A percentile compares a stretch with the other conserved stretches of the same genome.
These are phyloP conservation scores for Chaenocephalus aceratus DNA, from an alignment of 2,113 vertebrate species.

Conservation along the genomic window DNA sequence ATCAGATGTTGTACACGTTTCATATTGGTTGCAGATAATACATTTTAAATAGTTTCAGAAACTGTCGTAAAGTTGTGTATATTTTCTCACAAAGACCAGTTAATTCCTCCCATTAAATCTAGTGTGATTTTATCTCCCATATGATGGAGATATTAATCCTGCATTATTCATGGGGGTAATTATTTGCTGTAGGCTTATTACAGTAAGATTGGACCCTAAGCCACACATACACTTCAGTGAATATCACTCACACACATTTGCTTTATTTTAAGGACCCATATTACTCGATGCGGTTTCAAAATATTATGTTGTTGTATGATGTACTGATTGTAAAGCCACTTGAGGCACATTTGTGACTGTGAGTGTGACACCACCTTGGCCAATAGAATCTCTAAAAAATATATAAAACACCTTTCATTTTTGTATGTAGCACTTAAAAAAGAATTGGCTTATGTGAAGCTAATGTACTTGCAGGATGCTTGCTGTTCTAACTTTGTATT, in stretches of 20 bases:
- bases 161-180: neutral
- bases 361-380: too few relatives aligned
- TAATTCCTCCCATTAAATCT: neutral
- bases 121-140: slow-evolving; percentile 14
- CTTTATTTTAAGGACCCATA: neutral
- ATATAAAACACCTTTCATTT: too few relatives aligned
- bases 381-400: too few relatives aligned
- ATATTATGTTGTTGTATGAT: neutral
- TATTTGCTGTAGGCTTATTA: neutral
- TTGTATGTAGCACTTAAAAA: too few relatives aligned
- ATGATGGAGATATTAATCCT: slow-evolving; percentile 21
- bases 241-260: neutral
- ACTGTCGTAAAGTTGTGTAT: neutral
- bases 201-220: neutral
- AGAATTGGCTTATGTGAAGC: too few relatives aligned
- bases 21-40: neutral
- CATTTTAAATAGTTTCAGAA: neutral
- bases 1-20: neutral
- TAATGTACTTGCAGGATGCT: too few relatives aligned
- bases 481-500: too few relatives aligned
- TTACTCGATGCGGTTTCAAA: neutral
- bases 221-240: neutral
- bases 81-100: neutral
- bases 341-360: neutral
- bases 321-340: slow-evolving; percentile 1